A percentile compares a stretch with the other conserved stretches of the same genome.
Conservation (phyloP, 2,113 vertebrate species). For the Erpornis zantholeuca region DNA sequence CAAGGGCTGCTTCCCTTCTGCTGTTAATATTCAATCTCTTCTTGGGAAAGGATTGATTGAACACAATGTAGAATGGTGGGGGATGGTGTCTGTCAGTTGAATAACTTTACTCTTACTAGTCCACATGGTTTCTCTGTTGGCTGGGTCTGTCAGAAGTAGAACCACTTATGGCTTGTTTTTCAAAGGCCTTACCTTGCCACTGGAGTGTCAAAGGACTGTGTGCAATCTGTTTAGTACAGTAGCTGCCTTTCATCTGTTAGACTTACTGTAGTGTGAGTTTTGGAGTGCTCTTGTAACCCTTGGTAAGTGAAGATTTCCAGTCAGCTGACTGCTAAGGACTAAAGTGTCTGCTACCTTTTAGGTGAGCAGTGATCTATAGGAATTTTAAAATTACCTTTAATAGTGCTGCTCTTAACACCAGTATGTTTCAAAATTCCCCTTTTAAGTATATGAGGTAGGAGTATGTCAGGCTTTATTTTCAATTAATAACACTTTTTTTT, state of each 20-base stretch:
- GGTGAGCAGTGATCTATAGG: background rate
- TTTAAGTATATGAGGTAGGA: background rate
- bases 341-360: background rate
- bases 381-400: background rate
- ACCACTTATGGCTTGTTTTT: background rate
- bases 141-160: background rate
- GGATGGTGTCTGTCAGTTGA: background rate
- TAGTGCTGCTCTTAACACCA: background rate
- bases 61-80: background rate
- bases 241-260: background rate
- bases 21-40: conserved; percentile 40
- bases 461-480: background rate
- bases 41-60: background rate
- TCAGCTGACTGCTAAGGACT: background rate
- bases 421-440: background rate
- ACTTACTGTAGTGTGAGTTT: background rate
- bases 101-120: background rate
- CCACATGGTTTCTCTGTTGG: background rate
- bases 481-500: background rate
- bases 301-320: background rate
- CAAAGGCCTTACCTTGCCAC: background rate
- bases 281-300: background rate
- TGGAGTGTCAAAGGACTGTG: background rate
- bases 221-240: background rate
- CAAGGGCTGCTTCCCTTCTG: background rate